Base-by-base conservation (phyloP, 2,113 vertebrate genomes). In the Cariama cristata region DNA sequence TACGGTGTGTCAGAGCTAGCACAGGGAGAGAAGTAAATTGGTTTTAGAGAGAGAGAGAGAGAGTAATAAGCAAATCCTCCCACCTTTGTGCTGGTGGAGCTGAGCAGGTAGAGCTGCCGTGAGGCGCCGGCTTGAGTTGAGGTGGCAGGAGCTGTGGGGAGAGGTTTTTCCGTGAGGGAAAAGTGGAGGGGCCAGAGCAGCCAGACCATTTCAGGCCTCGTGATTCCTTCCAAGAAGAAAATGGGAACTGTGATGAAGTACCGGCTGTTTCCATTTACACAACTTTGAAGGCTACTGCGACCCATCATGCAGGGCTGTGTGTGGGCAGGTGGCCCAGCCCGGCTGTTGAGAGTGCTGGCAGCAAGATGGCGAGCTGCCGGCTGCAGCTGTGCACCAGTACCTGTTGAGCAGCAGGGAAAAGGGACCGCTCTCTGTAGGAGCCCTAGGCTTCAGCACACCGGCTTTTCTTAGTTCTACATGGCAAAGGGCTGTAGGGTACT, bases 241-340 rank as follows among this genome's bases (percentile, higher is more conserved):
- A 22, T 62, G 11, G n/a, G 35, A 86, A 45, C 23, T 20, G 35
- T 4, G 1, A 5, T 21, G 56, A 12, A 72, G 14, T 13, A 6
- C 62, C 3, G 0, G 13, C n/a, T 14, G 42, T 32, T 67, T 5
- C 1, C 0, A 2, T n/a, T 33, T 32, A 42, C 66, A 23, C 30
- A 33, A 23, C 44, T 40, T 7, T 0, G 2, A 23, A 88, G 60
- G 55, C 67, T 59, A 3, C 44, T 2, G 55, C 33, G 67, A 14
- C 13, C 4, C 0, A 2, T 23, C 8, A 2, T 12, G 26, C 30
- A 35, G 44, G 4, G 9, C 63, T 1, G 5, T 12, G 35, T 0
- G 1, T 5, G 32, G 73, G 35, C 10, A 15, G 21, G 40, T 0
- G 0, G 66, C 47, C 0, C 0, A 40, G 49, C 35, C 5, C 1